These are phyloP conservation scores for Galerucella nymphaeae DNA, from an alignment of 2,888 invertebrate species.

Conservation along the genomic window DNA sequence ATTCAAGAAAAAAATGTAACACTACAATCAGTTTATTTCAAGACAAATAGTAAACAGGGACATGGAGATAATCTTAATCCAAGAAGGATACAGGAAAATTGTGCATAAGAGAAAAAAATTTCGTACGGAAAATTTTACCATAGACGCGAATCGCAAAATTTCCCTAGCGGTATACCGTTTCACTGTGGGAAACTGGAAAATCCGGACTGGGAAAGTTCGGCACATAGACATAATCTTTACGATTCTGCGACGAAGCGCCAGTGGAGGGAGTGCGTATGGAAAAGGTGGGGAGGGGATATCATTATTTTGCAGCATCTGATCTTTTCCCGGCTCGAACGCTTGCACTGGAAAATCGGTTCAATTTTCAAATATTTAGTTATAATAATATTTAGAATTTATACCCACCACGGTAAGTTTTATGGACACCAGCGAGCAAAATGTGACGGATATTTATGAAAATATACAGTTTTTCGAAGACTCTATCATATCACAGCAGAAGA, in stretches of 20 bases:
- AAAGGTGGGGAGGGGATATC: slow-evolving; percentile 57
- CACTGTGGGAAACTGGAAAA: slow-evolving; percentile 55
- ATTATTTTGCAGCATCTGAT: slow-evolving; percentile 63
- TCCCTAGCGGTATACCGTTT: slow-evolving; percentile 50
- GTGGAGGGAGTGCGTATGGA: slow-evolving; percentile 52
- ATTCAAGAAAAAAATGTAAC: not conserved
- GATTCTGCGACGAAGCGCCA: slow-evolving; percentile 57
- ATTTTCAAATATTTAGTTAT: slow-evolving; percentile 45
- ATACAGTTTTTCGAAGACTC: too few species aligned
- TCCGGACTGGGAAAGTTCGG: slow-evolving; percentile 59
- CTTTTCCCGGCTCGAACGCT: slow-evolving; percentile 58
- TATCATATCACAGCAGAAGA: too few species aligned
- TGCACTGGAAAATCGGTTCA: slow-evolving; percentile 50
- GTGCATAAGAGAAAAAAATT: slow-evolving; percentile 30
- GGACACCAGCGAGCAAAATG: not conserved
- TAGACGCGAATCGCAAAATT: slow-evolving; percentile 45
- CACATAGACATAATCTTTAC: slow-evolving; percentile 49
- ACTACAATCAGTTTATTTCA: slow-evolving; percentile 11
- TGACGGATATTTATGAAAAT: not conserved
- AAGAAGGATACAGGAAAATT: not conserved
- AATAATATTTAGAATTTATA: slow-evolving; percentile 19
- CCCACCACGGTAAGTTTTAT: not conserved
- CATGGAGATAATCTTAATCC: not conserved
- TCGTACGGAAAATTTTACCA: slow-evolving; percentile 45
- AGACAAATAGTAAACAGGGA: not conserved